These are phyloP conservation scores for Apodemia zela DNA, from an alignment of 2,888 invertebrate species.

Conservation along the genomic window DNA sequence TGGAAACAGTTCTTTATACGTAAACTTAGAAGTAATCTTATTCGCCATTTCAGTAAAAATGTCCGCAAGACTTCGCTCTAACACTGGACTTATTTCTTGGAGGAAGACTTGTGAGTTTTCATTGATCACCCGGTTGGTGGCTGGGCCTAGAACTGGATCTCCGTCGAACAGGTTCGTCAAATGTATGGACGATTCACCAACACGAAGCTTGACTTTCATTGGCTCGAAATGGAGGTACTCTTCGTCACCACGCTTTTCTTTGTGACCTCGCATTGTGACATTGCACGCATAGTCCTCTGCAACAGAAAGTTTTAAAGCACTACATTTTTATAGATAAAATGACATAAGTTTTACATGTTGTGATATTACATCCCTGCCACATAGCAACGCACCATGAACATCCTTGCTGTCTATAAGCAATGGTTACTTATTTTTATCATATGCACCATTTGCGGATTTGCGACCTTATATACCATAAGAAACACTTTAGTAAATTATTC, in stretches of 20 bases:
- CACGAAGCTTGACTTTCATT: slow-evolving; percentile 81
- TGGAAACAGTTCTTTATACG: slow-evolving; percentile 86
- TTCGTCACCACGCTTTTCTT: slow-evolving; percentile 76
- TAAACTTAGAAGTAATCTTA: slow-evolving; percentile 84
- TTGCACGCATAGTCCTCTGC: slow-evolving; percentile 84
- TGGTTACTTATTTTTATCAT: too few species aligned
- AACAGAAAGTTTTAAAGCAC: slow-evolving; percentile 35
- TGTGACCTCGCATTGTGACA: slow-evolving; percentile 82
- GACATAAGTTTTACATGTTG: too few species aligned
- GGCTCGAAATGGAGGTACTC: slow-evolving; percentile 83
- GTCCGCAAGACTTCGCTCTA: slow-evolving; percentile 82
- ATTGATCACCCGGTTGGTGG: slow-evolving; percentile 84
- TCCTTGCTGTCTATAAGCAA: too few species aligned
- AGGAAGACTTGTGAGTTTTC: slow-evolving; percentile 84
- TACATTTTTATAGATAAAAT: too few species aligned
- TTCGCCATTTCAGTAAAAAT: slow-evolving; percentile 86
- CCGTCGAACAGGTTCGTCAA: slow-evolving; percentile 85
- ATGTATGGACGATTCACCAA: slow-evolving; percentile 81
- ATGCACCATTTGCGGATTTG: too few species aligned
- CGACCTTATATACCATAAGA: too few species aligned
- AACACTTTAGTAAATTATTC: too few species aligned
- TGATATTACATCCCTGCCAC: too few species aligned
- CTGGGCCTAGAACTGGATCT: slow-evolving; percentile 83
- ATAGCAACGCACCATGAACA: too few species aligned
- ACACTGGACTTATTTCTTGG: slow-evolving; percentile 83